phyloP scores from a whole-genome alignment of 2,113 vertebrate genomes.

The Callocephalon fimbriatum region DNA sequence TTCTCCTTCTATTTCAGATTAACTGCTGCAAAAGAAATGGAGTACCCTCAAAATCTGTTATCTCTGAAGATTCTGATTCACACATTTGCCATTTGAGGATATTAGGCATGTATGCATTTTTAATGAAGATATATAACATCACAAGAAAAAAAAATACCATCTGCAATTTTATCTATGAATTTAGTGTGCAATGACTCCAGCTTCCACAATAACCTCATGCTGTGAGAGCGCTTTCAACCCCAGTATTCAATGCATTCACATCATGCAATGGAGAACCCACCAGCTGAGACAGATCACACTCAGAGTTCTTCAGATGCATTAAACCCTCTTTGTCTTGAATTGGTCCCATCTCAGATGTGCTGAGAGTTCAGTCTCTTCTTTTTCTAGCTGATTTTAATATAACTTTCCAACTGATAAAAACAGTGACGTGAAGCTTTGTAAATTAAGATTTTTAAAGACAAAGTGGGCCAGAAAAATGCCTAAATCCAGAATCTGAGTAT shows the following conservation, averaged over 20 bases:
- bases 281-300: not conserved
- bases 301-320: not conserved
- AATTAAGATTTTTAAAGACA: not conserved
- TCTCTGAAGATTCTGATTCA: slow-evolving; percentile 7
- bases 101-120: not conserved
- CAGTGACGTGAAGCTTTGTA: not conserved
- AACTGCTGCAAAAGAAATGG: not conserved
- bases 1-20: not conserved
- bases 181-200: not conserved
- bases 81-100: not conserved
- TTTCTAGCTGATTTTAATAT: not conserved
- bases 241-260: not conserved
- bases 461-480: not conserved
- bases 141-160: not conserved
- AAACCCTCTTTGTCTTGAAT: not conserved
- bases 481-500: not conserved
- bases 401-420: not conserved
- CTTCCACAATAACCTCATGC: not conserved
- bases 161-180: not conserved
- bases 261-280: not conserved
- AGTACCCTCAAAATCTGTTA: not conserved
- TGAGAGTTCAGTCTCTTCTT: not conserved
- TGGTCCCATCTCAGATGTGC: not conserved
- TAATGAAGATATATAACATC: not conserved
- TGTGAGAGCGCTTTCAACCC: not conserved